These are phyloP conservation scores for Coturnix japonica DNA, from an alignment of 2,113 vertebrate species.

Conservation along the genomic window DNA sequence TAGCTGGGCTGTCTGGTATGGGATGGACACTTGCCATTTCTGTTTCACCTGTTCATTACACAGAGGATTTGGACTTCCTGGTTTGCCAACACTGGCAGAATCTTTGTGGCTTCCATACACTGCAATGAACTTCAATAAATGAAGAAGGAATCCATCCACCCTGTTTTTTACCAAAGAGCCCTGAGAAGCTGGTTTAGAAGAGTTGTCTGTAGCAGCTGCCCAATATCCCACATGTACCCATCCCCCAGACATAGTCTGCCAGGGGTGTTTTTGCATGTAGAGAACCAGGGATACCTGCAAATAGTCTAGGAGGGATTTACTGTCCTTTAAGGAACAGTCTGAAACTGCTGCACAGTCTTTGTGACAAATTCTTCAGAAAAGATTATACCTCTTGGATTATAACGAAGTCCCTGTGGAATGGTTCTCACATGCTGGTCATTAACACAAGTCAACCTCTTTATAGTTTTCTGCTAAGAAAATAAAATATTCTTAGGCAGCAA, in stretches of 20 bases:
- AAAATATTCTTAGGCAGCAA: not conserved
- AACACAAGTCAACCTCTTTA: not conserved
- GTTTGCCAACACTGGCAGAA: not conserved
- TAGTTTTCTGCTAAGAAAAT: not conserved
- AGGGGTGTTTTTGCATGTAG: not conserved
- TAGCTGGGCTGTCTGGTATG: not conserved
- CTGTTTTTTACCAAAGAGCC: not conserved
- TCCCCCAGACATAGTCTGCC: not conserved
- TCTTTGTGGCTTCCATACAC: too few species aligned
- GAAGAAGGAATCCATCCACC: not conserved
- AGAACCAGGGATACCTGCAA: not conserved
- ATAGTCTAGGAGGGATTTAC: not conserved
- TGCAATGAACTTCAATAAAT: not conserved
- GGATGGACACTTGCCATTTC: not conserved
- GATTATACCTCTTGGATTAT: not conserved
- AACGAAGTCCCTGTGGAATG: not conserved
- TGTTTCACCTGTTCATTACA: rapidly evolving
- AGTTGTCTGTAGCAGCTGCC: not conserved
- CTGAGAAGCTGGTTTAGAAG: not conserved
- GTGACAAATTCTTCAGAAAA: not conserved
- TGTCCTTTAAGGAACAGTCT: not conserved
- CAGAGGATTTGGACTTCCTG: not conserved
- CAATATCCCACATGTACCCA: not conserved
- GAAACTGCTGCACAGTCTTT: not conserved
- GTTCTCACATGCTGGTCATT: not conserved